Conservation (phyloP, 2,888 invertebrate genomes). For the Acrobasis repandana region DNA sequence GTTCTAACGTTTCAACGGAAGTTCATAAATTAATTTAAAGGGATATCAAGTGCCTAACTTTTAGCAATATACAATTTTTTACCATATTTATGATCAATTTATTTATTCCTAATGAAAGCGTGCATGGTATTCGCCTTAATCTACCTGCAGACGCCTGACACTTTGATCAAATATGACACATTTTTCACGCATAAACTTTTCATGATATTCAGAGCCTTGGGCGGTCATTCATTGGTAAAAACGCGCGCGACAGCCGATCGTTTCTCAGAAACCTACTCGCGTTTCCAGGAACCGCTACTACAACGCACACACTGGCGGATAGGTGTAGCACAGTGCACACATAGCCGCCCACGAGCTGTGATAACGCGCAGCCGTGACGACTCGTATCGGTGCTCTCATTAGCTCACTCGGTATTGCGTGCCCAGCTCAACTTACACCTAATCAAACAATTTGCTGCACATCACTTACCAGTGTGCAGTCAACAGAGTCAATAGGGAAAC, state of each 20-base stretch:
- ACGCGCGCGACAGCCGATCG: slow-evolving; percentile 71
- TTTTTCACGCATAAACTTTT: slow-evolving; percentile 8
- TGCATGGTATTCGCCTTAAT: no score
- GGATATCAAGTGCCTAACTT: no score
- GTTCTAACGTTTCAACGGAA: no score
- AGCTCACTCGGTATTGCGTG: slow-evolving; percentile 68
- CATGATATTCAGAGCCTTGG: slow-evolving; percentile 42
- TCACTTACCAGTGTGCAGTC: slow-evolving; percentile 51
- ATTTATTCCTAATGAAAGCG: no score
- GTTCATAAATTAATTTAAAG: no score
- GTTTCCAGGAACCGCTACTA: slow-evolving; percentile 81
- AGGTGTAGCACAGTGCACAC: slow-evolving; percentile 57
- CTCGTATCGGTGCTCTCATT: slow-evolving; percentile 75
- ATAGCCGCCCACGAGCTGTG: slow-evolving; percentile 66
- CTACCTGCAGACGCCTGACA: neutral
- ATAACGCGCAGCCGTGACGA: slow-evolving; percentile 74
- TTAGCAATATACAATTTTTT: no score
- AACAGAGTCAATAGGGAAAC: slow-evolving; percentile 39
- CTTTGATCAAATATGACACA: neutral
- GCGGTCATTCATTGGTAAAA: slow-evolving; percentile 75
- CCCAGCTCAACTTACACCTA: slow-evolving; percentile 70
- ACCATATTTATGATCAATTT: no score
- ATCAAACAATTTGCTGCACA: slow-evolving; percentile 65
- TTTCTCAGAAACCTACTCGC: slow-evolving; percentile 77
- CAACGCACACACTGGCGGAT: slow-evolving; percentile 62